These are phyloP conservation scores for Sebastes trivittatus DNA, from an alignment of 2,797 vertebrate genomes.

Conservation along the genomic window DNA sequence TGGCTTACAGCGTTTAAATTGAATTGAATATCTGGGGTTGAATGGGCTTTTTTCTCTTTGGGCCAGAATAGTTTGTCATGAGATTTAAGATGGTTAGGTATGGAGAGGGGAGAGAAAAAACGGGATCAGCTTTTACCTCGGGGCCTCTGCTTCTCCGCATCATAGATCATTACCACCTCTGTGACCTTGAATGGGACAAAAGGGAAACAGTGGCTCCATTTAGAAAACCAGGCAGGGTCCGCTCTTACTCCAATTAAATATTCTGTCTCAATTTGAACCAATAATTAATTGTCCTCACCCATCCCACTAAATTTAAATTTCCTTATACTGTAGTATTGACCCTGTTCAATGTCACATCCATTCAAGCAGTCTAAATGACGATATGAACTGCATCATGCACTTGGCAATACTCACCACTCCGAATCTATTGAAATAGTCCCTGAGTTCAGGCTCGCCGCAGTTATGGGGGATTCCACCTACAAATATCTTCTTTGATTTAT, in stretches of 20 bases:
- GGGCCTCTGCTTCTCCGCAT: constrained; percentile 99
- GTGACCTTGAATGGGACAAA: constrained; percentile 91
- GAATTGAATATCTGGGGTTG: constrained; percentile 34
- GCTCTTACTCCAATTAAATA: constrained; percentile 54
- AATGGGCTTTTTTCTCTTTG: constrained; percentile 72
- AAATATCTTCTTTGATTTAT: constrained; percentile 99
- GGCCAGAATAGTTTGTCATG: constrained; percentile 98
- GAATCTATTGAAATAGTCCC: constrained; percentile 99
- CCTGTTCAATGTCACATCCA: constrained; percentile 64
- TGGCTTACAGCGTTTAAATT: constrained; percentile 21
- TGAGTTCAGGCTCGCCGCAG: constrained; percentile 99
- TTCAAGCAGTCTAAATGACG: constrained; percentile 47
- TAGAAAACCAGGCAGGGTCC: constrained; percentile 54
- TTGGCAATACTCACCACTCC: constrained; percentile 94
- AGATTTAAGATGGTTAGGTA: constrained; percentile 89
- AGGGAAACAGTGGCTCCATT: constrained; percentile 77
- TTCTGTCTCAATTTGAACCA: constrained; percentile 35
- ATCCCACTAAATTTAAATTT: not conserved
- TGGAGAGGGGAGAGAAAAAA: constrained; percentile 82
- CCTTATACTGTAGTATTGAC: constrained; percentile 33
- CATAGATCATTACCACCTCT: constrained; percentile 99
- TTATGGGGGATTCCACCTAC: constrained; percentile 99
- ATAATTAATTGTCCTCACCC: constrained; percentile 23
- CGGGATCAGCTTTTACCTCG: constrained; percentile 99
- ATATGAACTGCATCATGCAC: constrained; percentile 40